Base-by-base conservation (phyloP, 2,113 vertebrate species). In the Eulacestoma nigropectus region DNA sequence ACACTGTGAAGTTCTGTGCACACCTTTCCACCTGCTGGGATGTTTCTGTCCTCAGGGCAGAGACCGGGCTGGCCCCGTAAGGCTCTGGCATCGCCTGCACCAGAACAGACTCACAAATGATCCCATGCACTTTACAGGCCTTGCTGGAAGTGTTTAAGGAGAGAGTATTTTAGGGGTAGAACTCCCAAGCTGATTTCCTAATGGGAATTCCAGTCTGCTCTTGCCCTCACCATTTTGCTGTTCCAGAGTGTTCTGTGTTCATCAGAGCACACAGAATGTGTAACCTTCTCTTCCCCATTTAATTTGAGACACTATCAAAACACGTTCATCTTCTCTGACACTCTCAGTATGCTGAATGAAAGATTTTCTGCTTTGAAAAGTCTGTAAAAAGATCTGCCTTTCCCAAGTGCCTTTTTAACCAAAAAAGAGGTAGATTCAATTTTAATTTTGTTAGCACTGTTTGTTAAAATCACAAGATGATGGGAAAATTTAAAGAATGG, bases 341-440 rank as follows among this genome's bases (percentile, higher is more conserved):
- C n/a, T 35, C 50, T 91, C 76, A 75, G 10, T 44, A 25, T 75
- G 41, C 17, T 87, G 56, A 83, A 55, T 39, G 42, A 44, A 62
- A 91, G 46, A n/a, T 63, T 77, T 69, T 86, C 39, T 89, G 57
- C 91, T 91, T 84, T 93, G 62, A 80, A 89, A 29, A 32, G 10
- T 35, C 6, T 44, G 14, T 80, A 33, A 85, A 89, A 87, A 55
- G 27, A 23, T 53, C 42, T 92, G 10, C 30, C 27, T 89, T 77
- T 73, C 55, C 30, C 55, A 85, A 91, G 64, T 85, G 73, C 59
- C 70, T 91, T 57, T 35, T 65, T 95, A 64, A 55, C 42, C 85
- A 13, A 83, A 50, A 53, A 62, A 89, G 6, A 32, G 52, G 21
- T 25, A 17, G 30, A 35, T 74, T 52, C 1, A 1, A 15, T 91